Conservation (phyloP, 2,888 invertebrate genomes). For the Heteromurus nitidus region DNA sequence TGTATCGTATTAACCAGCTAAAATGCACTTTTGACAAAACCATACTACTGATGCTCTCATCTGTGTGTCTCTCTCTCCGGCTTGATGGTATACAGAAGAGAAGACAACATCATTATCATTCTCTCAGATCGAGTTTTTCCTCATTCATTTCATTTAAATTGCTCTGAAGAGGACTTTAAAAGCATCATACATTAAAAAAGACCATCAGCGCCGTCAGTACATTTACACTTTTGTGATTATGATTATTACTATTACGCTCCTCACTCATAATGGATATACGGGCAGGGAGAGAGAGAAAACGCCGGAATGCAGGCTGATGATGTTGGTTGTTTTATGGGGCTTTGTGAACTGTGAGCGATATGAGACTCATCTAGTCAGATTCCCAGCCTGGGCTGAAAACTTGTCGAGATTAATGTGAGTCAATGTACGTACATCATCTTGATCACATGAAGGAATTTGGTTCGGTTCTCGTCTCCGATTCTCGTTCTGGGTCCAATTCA, state of each 20-base stretch:
- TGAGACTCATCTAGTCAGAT: conserved; percentile 1
- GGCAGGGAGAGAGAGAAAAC: not conserved
- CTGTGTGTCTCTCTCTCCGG: too few relatives aligned
- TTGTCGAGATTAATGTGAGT: not conserved
- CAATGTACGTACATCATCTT: not conserved
- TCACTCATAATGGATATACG: conserved; percentile 22
- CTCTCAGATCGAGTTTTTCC: conserved; percentile 59
- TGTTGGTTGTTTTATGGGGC: conserved; percentile 9
- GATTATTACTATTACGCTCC: conserved; percentile 50
- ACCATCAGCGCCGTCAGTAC: conserved; percentile 49
- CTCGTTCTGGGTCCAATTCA: conserved; percentile 38
- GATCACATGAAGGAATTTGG: conserved; percentile 19
- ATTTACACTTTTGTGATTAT: conserved; percentile 59
- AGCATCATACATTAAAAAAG: conserved; percentile 48
- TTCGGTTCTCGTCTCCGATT: conserved; percentile 18
- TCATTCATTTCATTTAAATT: conserved; percentile 52
- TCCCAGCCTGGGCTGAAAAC: not conserved
- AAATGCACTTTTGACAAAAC: conserved; percentile 35
- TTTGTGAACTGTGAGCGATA: conserved; percentile 10
- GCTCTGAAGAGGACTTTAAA: conserved; percentile 57
- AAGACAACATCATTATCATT: conserved; percentile 56
- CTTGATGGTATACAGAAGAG: not conserved
- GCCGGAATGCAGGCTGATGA: conserved; percentile 1
- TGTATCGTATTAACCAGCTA: conserved; percentile 41
- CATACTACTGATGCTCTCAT: conserved; percentile 24